These are phyloP conservation scores for Miniopterus natalensis DNA, from an alignment of 2,113 vertebrate genomes.

Conservation along the genomic window DNA sequence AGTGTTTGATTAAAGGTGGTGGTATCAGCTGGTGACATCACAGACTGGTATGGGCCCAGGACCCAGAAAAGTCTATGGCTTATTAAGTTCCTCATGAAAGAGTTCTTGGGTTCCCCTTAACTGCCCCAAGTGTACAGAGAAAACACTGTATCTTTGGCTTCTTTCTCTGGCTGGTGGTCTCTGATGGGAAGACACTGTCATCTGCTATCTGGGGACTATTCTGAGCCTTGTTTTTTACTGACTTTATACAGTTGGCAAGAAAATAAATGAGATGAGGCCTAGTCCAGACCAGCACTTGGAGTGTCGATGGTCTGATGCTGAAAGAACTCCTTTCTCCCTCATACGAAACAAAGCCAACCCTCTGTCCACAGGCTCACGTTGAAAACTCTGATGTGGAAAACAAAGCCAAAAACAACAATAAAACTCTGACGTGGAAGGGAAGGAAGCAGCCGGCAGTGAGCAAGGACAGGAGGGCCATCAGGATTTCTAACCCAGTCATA, in stretches of 20 bases:
- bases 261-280: neutral
- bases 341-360: neutral
- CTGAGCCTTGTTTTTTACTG: neutral
- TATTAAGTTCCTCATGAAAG: constrained; percentile 64
- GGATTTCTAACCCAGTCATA: neutral
- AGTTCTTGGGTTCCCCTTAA: neutral
- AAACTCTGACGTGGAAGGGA: constrained; percentile 9
- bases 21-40: neutral
- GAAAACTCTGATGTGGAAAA: constrained; percentile 11
- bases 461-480: neutral
- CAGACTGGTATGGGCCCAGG: neutral
- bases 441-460: neutral
- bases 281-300: neutral
- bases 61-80: constrained; percentile 34
- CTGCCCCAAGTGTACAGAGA: constrained; percentile 9
- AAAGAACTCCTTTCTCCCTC: neutral
- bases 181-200: neutral
- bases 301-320: neutral
- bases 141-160: neutral
- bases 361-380: neutral
- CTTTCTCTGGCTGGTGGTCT: neutral
- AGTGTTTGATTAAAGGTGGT: neutral
- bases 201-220: neutral
- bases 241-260: neutral
- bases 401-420: too few relatives aligned